Evolutionary conservation across 1,140 invertebrate species (phyloP).

Genomic region (Bombus soroeensis): DNA sequence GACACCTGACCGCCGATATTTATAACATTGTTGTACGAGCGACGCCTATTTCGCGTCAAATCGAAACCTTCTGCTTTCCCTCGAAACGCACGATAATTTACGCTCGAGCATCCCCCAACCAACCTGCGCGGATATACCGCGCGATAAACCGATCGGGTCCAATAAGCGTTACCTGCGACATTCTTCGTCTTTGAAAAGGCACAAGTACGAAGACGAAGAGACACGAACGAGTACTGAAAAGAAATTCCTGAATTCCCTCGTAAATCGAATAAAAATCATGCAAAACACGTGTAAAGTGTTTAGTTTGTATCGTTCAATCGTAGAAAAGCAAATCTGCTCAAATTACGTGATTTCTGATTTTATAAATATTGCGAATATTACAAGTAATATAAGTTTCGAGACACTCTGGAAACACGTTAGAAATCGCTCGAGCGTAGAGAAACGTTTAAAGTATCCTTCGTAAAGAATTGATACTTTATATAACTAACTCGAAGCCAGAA

Average conservation of each 20-base stretch:
- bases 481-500: not conserved
- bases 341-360: not conserved
- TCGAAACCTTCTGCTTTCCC: not conserved
- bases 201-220: not conserved
- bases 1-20: conserved; percentile 42
- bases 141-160: conserved; percentile 33
- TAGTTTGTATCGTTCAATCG: not conserved
- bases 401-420: no score
- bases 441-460: not conserved
- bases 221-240: not conserved
- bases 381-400: not conserved
- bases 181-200: not conserved
- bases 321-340: not conserved
- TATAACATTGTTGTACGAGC: conserved; percentile 15
- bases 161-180: conserved; percentile 11
- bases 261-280: not conserved
- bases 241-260: not conserved
- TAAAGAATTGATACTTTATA: not conserved
- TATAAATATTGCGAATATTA: not conserved
- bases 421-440: no score
- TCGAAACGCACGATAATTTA: conserved; percentile 32
- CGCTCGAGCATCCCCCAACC: not conserved
- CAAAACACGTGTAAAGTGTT: not conserved
- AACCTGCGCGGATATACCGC: conserved; percentile 5
- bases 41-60: conserved; percentile 27